phyloP scores from a whole-genome alignment of 1,140 invertebrate genomes.

The Calliphora vicina region DNA sequence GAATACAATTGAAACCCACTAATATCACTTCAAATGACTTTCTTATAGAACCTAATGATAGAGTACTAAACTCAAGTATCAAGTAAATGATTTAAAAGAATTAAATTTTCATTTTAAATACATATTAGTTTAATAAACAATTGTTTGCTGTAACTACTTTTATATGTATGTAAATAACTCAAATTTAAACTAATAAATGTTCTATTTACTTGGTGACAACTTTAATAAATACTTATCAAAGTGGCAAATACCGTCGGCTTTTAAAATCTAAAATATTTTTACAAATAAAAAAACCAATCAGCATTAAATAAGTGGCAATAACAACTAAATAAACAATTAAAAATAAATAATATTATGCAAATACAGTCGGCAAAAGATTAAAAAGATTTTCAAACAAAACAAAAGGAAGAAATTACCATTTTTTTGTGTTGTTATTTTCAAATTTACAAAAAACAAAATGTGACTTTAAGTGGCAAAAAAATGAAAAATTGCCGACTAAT shows the following conservation, averaged over 20 bases:
- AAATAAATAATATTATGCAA: background rate
- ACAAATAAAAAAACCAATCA: background rate
- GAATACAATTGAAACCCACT: no score
- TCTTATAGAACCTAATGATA: no score
- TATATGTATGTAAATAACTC: no score
- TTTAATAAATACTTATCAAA: background rate
- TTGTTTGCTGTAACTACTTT: no score
- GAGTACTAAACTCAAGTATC: no score
- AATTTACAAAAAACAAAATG: background rate
- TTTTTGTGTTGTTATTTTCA: background rate
- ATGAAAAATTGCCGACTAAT: background rate
- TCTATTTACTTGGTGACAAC: background rate
- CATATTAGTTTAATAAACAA: no score
- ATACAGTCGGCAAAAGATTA: background rate
- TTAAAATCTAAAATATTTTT: background rate
- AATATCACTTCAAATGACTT: no score
- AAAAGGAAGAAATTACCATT: conserved; percentile 1
- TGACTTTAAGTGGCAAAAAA: background rate
- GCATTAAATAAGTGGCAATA: background rate
- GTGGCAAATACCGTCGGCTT: background rate
- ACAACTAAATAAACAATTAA: background rate
- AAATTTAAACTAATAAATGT: background rate
- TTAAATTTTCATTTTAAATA: no score
- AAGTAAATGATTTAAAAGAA: no score
- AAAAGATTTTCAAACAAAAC: background rate